These are phyloP conservation scores for Protophormia terraenovae DNA, from an alignment of 2,888 invertebrate genomes.

Conservation along the genomic window DNA sequence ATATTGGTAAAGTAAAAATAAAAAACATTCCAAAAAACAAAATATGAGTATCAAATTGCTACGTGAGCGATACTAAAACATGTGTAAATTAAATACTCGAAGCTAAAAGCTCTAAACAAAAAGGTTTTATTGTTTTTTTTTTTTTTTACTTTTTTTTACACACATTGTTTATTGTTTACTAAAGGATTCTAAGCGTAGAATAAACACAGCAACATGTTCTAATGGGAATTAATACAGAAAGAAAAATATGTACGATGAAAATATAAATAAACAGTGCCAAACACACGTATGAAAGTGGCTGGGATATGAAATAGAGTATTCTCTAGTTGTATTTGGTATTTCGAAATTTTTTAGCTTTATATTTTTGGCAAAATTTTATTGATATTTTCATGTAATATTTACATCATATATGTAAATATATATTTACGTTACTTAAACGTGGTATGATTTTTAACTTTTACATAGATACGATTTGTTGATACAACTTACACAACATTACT, in stretches of 20 bases:
- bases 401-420: no score
- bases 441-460: no score
- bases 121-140: not conserved
- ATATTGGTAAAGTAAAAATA: not conserved
- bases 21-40: not conserved
- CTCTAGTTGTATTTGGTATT: not conserved
- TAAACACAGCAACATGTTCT: not conserved
- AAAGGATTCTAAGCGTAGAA: constrained; percentile 1
- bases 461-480: no score
- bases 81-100: constrained; percentile 54
- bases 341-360: not conserved
- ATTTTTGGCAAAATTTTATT: no score
- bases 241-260: not conserved
- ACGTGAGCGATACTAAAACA: constrained; percentile 10
- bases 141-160: not conserved
- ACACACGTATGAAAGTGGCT: not conserved
- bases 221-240: constrained; percentile 8
- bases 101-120: constrained; percentile 7
- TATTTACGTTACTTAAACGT: no score
- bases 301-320: not conserved
- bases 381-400: no score
- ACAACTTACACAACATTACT: no score
- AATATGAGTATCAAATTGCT: constrained; percentile 3
- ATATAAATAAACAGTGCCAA: not conserved
- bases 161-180: constrained; percentile 42